These are phyloP conservation scores for Fulica atra DNA, from an alignment of 2,113 vertebrate genomes.

Conservation along the genomic window DNA sequence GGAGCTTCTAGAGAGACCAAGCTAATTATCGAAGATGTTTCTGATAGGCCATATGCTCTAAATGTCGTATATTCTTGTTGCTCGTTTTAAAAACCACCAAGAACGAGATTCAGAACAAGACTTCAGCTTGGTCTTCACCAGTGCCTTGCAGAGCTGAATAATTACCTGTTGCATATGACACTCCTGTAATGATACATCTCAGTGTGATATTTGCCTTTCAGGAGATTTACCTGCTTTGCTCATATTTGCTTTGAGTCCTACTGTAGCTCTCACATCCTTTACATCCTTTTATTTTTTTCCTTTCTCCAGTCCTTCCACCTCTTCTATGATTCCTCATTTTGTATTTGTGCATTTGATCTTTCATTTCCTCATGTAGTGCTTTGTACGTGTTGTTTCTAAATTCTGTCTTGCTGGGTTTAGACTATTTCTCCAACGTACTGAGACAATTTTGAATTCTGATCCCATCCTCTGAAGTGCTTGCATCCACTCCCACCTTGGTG, in stretches of 20 bases:
- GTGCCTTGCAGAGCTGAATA: background rate
- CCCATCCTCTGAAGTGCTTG: background rate
- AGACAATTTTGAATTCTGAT: conserved; percentile 17
- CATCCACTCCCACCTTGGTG: conserved; percentile 9
- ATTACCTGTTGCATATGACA: background rate
- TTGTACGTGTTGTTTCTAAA: background rate
- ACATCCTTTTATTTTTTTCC: background rate
- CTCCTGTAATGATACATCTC: background rate
- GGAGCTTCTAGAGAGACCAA: background rate
- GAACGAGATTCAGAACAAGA: background rate
- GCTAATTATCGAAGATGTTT: background rate
- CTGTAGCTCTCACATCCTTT: background rate
- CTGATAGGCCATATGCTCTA: background rate
- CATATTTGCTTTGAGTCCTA: background rate
- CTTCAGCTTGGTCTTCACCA: background rate
- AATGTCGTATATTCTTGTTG: background rate
- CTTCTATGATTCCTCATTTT: background rate
- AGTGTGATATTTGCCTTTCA: background rate
- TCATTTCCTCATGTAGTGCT: background rate
- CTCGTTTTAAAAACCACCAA: background rate
- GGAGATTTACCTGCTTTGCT: background rate
- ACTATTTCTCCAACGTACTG: background rate
- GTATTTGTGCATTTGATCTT: conserved; percentile 22
- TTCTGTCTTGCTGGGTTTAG: background rate
- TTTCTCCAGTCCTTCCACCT: background rate